Percentiles rank a stretch among this genome's conserved stretches.
Evolutionary conservation across 2,113 vertebrate genomes (phyloP).

Genomic region (Coryphaenoides rupestris): DNA sequence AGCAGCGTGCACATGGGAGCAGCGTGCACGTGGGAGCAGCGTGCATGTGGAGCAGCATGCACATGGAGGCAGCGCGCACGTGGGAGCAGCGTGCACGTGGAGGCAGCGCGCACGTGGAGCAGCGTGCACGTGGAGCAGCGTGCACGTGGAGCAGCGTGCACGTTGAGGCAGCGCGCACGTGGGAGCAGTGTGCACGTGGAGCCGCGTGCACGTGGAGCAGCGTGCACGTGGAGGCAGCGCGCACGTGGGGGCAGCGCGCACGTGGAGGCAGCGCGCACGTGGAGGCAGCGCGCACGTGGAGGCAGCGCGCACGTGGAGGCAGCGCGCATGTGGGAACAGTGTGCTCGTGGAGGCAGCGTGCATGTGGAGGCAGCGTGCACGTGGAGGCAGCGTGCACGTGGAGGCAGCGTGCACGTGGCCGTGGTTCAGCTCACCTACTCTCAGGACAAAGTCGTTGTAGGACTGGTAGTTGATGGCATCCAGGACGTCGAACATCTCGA

Average conservation of each 20-base stretch:
- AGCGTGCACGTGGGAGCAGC: constrained; percentile 1
- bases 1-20: constrained; percentile 6
- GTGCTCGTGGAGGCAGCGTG: constrained; percentile 1
- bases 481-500: constrained; percentile 96
- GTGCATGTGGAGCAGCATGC: too few species aligned
- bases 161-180: background rate
- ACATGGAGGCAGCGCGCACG: constrained; percentile 8
- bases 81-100: background rate
- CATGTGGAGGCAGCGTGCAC: too few species aligned
- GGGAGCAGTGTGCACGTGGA: too few species aligned
- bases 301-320: too few species aligned
- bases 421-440: constrained; percentile 84
- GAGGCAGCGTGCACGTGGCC: background rate
- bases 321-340: too few species aligned
- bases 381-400: constrained; percentile 13
- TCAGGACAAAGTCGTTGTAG: constrained; percentile 96
- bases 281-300: background rate
- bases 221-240: constrained; percentile 5
- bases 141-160: constrained; percentile 9
- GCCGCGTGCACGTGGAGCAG: too few species aligned
- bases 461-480: constrained; percentile 99
- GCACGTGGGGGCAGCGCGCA: background rate
- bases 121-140: too few species aligned
- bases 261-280: background rate
- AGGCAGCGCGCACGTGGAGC: background rate